Evolutionary conservation across 1,140 invertebrate species (phyloP), one percentile per base, ranked within the genome.

Genomic region (Brachionus paranguensis): DNA sequence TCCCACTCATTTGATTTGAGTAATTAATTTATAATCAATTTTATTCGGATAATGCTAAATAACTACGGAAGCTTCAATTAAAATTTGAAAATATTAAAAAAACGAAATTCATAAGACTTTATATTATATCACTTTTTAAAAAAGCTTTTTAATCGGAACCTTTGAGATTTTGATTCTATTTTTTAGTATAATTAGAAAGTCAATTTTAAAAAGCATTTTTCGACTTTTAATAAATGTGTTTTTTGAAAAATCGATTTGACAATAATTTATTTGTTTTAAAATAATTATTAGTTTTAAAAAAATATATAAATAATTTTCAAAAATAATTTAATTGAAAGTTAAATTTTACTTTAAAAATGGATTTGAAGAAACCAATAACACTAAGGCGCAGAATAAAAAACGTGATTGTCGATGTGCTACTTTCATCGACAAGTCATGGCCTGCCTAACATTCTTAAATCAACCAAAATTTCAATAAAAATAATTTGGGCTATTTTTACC

Each of bases 381-480:
- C 27, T 60, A 20, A 17, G 20, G 2, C n/a, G 10, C n/a, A 60
- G 17, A 24, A 60, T 60, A 20, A 60, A 60, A 10, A 60, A 41
- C 24, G 65, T 70, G 0, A 6, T 27, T 17, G 33, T n/a, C 7
- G 65, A 70, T 11, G 65, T 33, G 24, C 1, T 33, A 11, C 37
- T 70, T n/a, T 70, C 65, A 14, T 70, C 65, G 12, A 37, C 65
- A 41, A 70, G 65, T 20, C 74, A 78, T 78, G 74, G 74, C 14
- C n/a, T 78, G 27, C 74, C 74, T 24, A 78, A 45, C 24, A 78
- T 78, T 17, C 3, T 78, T 12, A 37, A 20, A 43, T 29, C 74
- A 33, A 55, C 29, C 12, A 78, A 78, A n/a, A 7, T 50, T 10
- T 47, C 50, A 20, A 45, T 78, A 24, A 78, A 78, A 78, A 27